Evolutionary conservation across 2,888 invertebrate species (phyloP).

Genomic region (Gibbula magus): DNA sequence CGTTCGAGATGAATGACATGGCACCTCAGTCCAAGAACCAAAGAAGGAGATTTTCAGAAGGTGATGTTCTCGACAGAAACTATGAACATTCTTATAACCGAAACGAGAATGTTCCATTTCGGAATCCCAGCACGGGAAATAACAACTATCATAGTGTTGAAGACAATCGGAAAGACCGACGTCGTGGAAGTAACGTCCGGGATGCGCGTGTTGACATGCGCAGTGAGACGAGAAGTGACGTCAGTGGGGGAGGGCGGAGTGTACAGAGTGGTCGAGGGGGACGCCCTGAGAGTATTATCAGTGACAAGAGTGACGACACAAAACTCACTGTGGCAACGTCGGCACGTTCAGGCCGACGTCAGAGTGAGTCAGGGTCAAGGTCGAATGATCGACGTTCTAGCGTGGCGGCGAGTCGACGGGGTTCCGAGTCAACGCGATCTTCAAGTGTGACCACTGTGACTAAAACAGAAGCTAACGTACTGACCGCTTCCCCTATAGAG

Average conservation of each 20-base stretch:
- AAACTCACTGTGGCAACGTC: background rate
- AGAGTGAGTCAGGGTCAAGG: background rate
- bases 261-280: background rate
- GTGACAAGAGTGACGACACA: slow-evolving; percentile 11
- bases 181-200: background rate
- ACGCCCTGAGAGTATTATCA: background rate
- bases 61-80: background rate
- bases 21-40: background rate
- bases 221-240: background rate
- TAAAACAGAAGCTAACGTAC: background rate
- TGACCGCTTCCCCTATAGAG: slow-evolving; percentile 30
- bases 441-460: background rate
- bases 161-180: too few species aligned
- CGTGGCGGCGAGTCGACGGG: background rate
- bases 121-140: too few species aligned
- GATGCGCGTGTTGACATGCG: background rate
- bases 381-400: background rate
- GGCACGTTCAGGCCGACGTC: background rate
- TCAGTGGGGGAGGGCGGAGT: background rate
- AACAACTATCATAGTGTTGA: too few species aligned
- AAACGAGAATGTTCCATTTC: background rate
- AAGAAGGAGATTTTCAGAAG: background rate
- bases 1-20: background rate
- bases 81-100: background rate
- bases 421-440: background rate